Percentiles rank a stretch among this genome's conserved stretches.
These are phyloP conservation scores for Lanistes nyassanus DNA, from an alignment of 1,140 invertebrate genomes.

Conservation along the genomic window DNA sequence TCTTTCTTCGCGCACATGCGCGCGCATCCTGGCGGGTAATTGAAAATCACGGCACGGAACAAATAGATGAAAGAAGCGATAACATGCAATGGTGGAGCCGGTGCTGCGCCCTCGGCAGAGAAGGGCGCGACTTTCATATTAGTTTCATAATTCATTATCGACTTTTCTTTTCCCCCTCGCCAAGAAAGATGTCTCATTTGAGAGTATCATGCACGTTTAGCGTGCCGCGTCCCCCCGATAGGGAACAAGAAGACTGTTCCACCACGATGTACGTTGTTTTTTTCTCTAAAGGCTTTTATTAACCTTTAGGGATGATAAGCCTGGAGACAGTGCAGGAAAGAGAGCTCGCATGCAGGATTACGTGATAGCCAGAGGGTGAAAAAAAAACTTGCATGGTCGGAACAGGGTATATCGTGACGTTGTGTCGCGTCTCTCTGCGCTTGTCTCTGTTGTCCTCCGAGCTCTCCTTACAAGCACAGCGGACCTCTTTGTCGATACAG, in stretches of 20 bases:
- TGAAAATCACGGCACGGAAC: slow-evolving; percentile 30
- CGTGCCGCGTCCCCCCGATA: slow-evolving; percentile 20
- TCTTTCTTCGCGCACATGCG: slow-evolving; percentile 18
- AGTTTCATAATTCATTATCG: slow-evolving; percentile 31
- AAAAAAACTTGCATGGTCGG: too few relatives aligned
- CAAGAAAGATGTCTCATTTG: slow-evolving; percentile 28
- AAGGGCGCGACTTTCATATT: slow-evolving; percentile 25
- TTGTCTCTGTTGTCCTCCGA: too few relatives aligned
- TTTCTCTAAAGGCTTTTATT: slow-evolving; percentile 11
- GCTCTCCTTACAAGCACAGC: too few relatives aligned
- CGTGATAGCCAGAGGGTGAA: slow-evolving; percentile 1
- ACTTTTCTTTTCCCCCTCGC: slow-evolving; percentile 17
- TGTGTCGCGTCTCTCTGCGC: too few relatives aligned
- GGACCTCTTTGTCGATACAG: too few relatives aligned
- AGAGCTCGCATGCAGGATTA: slow-evolving; percentile 24
- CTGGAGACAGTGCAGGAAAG: slow-evolving; percentile 5
- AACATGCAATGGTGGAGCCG: slow-evolving; percentile 27
- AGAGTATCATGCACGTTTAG: slow-evolving; percentile 7
- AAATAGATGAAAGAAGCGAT: slow-evolving; percentile 29
- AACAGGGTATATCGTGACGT: too few relatives aligned
- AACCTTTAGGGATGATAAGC: slow-evolving; percentile 14
- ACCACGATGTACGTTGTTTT: neutral
- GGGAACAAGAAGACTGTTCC: neutral
- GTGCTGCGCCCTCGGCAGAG: neutral
- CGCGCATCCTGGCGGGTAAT: slow-evolving; percentile 29